Evolutionary conservation across 1,140 invertebrate genomes (phyloP), one percentile per base, ranked within the genome.

Genomic region (Ectropis grisescens): DNA sequence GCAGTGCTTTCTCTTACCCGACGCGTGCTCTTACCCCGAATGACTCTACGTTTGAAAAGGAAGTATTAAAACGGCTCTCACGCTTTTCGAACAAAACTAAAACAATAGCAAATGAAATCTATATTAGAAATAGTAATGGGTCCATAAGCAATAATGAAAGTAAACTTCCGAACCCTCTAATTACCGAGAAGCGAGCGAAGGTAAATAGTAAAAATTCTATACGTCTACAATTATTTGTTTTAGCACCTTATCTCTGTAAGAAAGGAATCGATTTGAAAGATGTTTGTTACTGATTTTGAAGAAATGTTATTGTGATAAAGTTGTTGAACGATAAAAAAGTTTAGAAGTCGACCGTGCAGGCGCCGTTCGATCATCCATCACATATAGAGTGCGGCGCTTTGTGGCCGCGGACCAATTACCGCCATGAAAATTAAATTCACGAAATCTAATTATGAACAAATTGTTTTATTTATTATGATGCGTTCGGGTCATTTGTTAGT

Each of bases 381-480:
- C 61, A 43, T 65, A 81, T 79, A 79, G 69, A 74, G 59, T 58
- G 52, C 31, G 23, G 47, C 50, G 58, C 72, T 81, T 81, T 81
- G 74, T 79, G 69, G 60, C 69, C 69, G 75, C 76, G 70, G 72
- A 76, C 76, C 76, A 74, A 81, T 81, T 81, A 81, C 76, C 46
- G 68, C 60, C 72, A 81, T 79, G 76, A 79, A 79, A 81, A 81
- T 81, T 81, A 81, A 81, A 81, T 81, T 79, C 76, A 81, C 74
- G 74, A 81, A 81, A 81, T 81, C 76, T 81, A 81, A 81, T 81
- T 81, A 81, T 76, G 69, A 79, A 79, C 65, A 81, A 81, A 81
- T 81, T 81, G 76, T 81, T 81, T 81, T 81, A 81, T 81, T 78
- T 81, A 81, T 81, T 78, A 81, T 81, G 72, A 78, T 81, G 71